Percentiles rank a stretch among this genome's conserved stretches.
Conservation (phyloP, 2,888 invertebrate species). For the Eilema caniola region DNA sequence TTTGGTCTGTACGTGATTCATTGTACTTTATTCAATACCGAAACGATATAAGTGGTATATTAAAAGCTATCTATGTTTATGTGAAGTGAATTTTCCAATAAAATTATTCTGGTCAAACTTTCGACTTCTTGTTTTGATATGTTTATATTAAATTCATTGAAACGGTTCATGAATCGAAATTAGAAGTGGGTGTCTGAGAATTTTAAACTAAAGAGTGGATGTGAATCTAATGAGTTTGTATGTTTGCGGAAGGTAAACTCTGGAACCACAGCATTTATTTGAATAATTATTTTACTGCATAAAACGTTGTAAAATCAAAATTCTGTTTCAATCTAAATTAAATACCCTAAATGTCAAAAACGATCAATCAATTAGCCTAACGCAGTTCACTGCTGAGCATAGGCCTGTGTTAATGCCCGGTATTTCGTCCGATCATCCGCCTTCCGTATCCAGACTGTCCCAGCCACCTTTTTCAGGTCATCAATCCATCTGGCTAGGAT, state of each 20-base stretch:
- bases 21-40: constrained; percentile 25
- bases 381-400: no score
- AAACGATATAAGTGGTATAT: constrained; percentile 42
- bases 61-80: constrained; percentile 50
- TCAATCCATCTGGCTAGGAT: no score
- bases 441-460: no score
- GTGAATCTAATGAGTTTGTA: no score
- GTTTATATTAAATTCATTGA: not conserved
- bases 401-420: no score
- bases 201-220: not conserved
- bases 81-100: constrained; percentile 28
- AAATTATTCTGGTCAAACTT: constrained; percentile 28
- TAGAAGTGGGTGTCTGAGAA: not conserved
- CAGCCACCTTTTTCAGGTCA: no score
- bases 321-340: no score
- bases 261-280: not conserved
- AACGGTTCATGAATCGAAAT: not conserved
- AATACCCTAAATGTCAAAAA: no score
- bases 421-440: no score
- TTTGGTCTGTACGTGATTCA: constrained; percentile 47
- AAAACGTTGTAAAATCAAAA: no score
- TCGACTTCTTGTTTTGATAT: not conserved
- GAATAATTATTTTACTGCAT: not conserved
- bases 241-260: no score
- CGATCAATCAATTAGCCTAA: no score